Evolutionary conservation across 2,797 vertebrate genomes (phyloP).

Genomic region (Phataginus tricuspis): DNA sequence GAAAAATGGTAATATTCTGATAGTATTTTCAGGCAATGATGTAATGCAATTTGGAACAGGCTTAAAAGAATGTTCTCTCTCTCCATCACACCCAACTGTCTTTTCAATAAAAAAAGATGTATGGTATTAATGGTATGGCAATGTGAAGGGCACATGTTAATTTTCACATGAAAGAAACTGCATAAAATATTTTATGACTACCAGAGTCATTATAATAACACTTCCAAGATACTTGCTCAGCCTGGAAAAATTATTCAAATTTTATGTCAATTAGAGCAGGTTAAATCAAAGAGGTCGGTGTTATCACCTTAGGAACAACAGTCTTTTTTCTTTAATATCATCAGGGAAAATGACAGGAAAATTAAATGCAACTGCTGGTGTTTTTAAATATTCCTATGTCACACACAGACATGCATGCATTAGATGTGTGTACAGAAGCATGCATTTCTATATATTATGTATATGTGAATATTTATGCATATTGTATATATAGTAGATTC

Average conservation of each 20-base stretch:
- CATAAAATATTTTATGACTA: conserved; percentile 63
- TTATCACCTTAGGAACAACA: conserved; percentile 12
- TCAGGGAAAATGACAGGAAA: neutral
- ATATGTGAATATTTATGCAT: neutral
- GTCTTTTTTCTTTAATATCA: conserved; percentile 30
- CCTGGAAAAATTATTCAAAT: conserved; percentile 59
- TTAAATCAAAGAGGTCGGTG: conserved; percentile 55
- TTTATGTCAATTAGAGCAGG: conserved; percentile 47
- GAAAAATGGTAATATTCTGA: conserved; percentile 47
- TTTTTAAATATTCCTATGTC: neutral
- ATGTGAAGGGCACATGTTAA: conserved; percentile 62
- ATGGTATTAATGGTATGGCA: conserved; percentile 44
- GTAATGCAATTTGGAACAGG: conserved; percentile 63
- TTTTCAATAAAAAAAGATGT: conserved; percentile 73
- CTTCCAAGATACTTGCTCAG: conserved; percentile 1
- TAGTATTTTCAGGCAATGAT: conserved; percentile 61
- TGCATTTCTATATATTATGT: neutral
- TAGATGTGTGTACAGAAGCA: too few species aligned
- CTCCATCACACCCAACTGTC: conserved; percentile 42
- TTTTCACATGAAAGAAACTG: conserved; percentile 66
- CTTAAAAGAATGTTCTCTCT: conserved; percentile 46
- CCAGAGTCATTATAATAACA: conserved; percentile 54
- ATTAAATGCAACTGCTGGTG: neutral
- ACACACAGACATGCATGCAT: neutral
- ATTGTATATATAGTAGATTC: neutral